Evolutionary conservation across 1,140 invertebrate species (phyloP).

Genomic region (Colletes latitarsis): DNA sequence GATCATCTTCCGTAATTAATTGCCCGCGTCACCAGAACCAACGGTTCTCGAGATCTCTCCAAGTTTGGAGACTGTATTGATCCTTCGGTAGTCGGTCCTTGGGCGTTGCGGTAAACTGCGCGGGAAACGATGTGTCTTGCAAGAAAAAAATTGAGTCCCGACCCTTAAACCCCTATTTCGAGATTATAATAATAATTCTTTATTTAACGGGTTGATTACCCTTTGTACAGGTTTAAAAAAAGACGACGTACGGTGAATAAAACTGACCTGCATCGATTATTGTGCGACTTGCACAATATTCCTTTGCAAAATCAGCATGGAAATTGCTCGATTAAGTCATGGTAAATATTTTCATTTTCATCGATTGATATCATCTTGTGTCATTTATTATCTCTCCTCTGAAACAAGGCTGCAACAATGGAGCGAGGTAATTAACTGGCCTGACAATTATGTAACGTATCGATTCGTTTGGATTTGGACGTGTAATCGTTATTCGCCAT

Average conservation of each 20-base stretch:
- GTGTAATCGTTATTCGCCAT: slow-evolving; percentile 24
- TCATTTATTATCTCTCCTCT: slow-evolving; percentile 36
- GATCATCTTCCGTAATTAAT: slow-evolving; percentile 69
- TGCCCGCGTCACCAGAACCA: slow-evolving; percentile 11
- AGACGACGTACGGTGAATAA: too few species aligned
- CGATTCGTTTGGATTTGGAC: slow-evolving; percentile 33
- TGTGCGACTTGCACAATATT: too few species aligned
- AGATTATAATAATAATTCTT: too few species aligned
- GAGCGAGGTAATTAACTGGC: slow-evolving; percentile 52
- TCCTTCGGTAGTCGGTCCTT: too few species aligned
- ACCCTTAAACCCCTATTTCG: too few species aligned
- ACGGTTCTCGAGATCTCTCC: slow-evolving; percentile 21
- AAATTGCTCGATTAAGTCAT: background rate
- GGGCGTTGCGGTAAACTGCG: too few species aligned
- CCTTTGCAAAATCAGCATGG: too few species aligned
- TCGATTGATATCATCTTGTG: slow-evolving; percentile 38
- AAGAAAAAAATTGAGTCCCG: too few species aligned
- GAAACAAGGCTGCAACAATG: slow-evolving; percentile 9
- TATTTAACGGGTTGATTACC: too few species aligned
- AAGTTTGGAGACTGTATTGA: background rate
- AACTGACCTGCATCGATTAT: too few species aligned
- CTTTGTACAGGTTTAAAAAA: too few species aligned
- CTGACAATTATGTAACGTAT: slow-evolving; percentile 66
- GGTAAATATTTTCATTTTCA: background rate
- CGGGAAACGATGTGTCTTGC: too few species aligned